Conservation (phyloP, 1,140 invertebrate species). For the Cotesia chilonis region DNA sequence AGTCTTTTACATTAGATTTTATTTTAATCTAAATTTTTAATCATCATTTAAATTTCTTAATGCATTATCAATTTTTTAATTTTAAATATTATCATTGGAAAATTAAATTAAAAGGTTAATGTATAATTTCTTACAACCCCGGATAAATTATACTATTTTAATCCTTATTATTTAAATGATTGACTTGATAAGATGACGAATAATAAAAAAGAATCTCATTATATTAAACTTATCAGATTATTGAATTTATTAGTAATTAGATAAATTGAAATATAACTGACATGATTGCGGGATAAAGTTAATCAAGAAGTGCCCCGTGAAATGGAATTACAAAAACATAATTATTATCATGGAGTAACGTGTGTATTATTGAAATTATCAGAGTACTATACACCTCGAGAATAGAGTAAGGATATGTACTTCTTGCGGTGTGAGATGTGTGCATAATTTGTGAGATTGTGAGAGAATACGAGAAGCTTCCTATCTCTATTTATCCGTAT, state of each 20-base stretch:
- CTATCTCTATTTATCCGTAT: no score
- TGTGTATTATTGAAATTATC: slow-evolving; percentile 4
- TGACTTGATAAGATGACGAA: no score
- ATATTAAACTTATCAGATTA: no score
- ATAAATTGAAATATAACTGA: slow-evolving; percentile 8
- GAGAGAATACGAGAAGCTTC: slow-evolving; percentile 8
- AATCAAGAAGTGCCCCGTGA: slow-evolving; percentile 10
- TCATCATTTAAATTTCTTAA: background rate
- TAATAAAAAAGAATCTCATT: no score
- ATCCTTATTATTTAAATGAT: no score
- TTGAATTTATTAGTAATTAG: background rate
- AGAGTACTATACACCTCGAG: background rate
- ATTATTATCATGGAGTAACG: slow-evolving; percentile 12
- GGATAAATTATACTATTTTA: no score
- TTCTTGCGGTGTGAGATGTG: slow-evolving; percentile 16
- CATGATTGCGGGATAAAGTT: slow-evolving; percentile 11
- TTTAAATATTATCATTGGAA: no score
- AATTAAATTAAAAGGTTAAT: no score
- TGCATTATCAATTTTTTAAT: background rate
- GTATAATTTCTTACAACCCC: no score
- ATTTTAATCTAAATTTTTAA: no score
- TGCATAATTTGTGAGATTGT: slow-evolving; percentile 27
- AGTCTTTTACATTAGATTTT: no score
- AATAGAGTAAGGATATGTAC: background rate
- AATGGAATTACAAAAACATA: slow-evolving; percentile 26